These are phyloP conservation scores for Diaphora mendica DNA, from an alignment of 2,888 invertebrate genomes.

Conservation along the genomic window DNA sequence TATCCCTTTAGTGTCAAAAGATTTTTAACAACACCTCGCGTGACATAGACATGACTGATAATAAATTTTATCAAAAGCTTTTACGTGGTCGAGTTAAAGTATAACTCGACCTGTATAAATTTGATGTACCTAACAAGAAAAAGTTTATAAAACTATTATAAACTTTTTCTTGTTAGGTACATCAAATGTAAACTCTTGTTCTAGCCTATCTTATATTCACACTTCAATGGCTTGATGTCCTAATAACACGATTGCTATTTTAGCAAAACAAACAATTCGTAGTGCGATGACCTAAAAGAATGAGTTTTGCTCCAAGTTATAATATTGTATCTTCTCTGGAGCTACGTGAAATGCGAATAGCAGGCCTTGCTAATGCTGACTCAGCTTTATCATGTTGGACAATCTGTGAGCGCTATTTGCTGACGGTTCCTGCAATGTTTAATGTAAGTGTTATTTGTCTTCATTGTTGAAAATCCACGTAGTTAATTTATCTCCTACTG, in stretches of 20 bases:
- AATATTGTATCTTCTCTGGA: slow-evolving; percentile 8
- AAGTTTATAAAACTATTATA: too few relatives aligned
- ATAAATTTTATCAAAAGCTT: too few relatives aligned
- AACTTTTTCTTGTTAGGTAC: neutral
- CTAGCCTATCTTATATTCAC: neutral
- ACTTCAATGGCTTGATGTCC: neutral
- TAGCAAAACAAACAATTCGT: slow-evolving; percentile 1
- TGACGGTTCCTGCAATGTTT: slow-evolving; percentile 2
- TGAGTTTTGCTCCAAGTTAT: slow-evolving; percentile 6
- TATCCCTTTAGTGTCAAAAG: too few relatives aligned
- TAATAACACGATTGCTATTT: neutral
- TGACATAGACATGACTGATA: too few relatives aligned
- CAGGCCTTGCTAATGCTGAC: slow-evolving; percentile 15
- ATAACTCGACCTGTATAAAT: too few relatives aligned
- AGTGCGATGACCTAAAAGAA: neutral
- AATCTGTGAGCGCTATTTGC: slow-evolving; percentile 3
- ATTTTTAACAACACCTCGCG: too few relatives aligned
- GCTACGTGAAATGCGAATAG: slow-evolving; percentile 8
- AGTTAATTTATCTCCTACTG: neutral
- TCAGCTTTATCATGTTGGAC: slow-evolving; percentile 8
- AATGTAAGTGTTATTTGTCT: slow-evolving; percentile 5
- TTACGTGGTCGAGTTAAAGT: too few relatives aligned
- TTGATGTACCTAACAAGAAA: too few relatives aligned
- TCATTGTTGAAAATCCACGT: neutral
- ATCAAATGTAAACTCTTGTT: neutral